phyloP scores from a whole-genome alignment of 2,113 vertebrate genomes.

The Pseudolaguvia tuberculata region DNA sequence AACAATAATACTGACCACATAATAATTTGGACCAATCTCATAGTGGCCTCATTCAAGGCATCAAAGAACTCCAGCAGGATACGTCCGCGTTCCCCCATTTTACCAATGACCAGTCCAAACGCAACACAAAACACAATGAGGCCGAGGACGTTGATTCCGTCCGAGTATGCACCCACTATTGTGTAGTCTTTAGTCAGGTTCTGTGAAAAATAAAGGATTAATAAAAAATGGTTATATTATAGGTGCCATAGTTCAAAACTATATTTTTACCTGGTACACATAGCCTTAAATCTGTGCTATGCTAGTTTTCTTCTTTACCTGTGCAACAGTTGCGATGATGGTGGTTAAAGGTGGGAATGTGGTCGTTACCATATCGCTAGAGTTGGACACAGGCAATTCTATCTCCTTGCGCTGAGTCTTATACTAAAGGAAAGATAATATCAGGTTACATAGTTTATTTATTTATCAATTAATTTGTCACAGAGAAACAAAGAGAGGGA shows the following conservation, averaged over 20 bases:
- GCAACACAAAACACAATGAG: conserved; percentile 93
- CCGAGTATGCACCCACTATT: conserved; percentile 78
- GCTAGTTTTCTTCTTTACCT: conserved; percentile 52
- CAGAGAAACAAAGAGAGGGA: no score
- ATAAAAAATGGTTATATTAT: not conserved
- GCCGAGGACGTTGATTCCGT: conserved; percentile 90
- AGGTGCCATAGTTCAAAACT: not conserved
- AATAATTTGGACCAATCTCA: conserved; percentile 93
- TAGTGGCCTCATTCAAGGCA: conserved; percentile 93
- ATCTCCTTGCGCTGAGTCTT: conserved; percentile 88
- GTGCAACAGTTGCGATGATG: conserved; percentile 56
- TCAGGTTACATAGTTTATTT: not conserved
- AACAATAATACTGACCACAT: conserved; percentile 82
- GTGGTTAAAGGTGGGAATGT: conserved; percentile 60
- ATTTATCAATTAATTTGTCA: no score
- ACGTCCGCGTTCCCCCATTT: conserved; percentile 92
- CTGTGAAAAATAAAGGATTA: conserved; percentile 60
- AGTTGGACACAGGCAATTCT: conserved; percentile 40
- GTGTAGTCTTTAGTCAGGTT: conserved; percentile 86
- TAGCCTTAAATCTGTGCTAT: not conserved
- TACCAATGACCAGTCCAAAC: conserved; percentile 91
- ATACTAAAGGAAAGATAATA: conserved; percentile 71
- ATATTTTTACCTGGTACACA: not conserved
- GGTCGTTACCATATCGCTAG: conserved; percentile 56
- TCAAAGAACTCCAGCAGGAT: conserved; percentile 94